Evolutionary conservation across 1,140 invertebrate species (phyloP), one percentile per base, ranked within the genome.

Genomic region (Pseudomyrmex sp.): DNA sequence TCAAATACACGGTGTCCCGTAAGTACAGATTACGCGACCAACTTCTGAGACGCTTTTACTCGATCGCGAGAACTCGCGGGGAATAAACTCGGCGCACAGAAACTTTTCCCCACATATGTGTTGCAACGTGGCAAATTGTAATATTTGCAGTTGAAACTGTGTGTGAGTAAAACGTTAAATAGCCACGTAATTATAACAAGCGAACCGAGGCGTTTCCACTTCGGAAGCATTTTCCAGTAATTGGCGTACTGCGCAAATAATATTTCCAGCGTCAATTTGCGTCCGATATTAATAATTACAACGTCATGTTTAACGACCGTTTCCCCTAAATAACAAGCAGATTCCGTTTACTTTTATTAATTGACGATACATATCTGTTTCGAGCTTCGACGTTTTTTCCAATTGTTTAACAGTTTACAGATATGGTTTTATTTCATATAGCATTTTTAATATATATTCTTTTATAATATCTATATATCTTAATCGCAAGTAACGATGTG

Each of bases 281-380:
- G 66, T 61, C 20, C 54, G 46, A 80, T 70, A 72, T 80, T 80
- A 70, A 72, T 72, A 72, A 80, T 72, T 79, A 50, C 12, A 26
- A 48, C n/a, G 44, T 56, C 15, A 52, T 48, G 44, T 70, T 48
- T 70, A 80, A 61, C 13, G 54, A 59, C 12, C 20, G 20, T 70
- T 70, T 35, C 46, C 35, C 52, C 44, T 61, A 59, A 79, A 77
- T 77, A 79, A 80, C 76, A 59, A 72, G 44, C 65, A 35, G 52
- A 4, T 59, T 3, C 58, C 7, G 15, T 69, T 52, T 56, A 56
- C 5, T 77, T 79, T 26, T 79, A 59, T 59, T 80, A 50, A 72
- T 35, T 72, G 56, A 70, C 20, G 65, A 59, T 46, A 15, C 5
- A 35, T 9, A 58, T 26, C 10, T 23, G 4, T n/a, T 59, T 70